phyloP scores from a whole-genome alignment of 2,113 vertebrate genomes.

The Oncorhynchus mykiss region DNA sequence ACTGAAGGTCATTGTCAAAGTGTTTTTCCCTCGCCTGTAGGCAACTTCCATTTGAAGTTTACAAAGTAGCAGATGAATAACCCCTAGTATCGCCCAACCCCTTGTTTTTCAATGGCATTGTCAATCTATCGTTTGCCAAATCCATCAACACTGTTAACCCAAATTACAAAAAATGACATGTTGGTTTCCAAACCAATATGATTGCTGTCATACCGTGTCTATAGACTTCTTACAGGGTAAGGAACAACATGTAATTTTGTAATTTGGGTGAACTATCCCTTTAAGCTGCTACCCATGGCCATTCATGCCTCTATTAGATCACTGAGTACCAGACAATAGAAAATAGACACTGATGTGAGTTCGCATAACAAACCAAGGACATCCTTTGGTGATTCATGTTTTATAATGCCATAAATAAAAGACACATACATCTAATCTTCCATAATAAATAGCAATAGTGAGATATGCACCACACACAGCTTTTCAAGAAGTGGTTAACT shows the following conservation, averaged over 20 bases:
- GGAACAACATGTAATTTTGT: too few relatives aligned
- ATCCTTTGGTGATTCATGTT: conserved; percentile 26
- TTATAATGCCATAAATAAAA: conserved; percentile 31
- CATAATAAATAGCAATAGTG: conserved; percentile 28
- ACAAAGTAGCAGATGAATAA: not conserved
- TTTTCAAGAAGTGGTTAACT: not conserved
- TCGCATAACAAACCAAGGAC: conserved; percentile 25
- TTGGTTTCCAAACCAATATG: too few relatives aligned
- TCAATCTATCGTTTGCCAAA: conserved; percentile 27
- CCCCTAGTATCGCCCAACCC: conserved; percentile 30
- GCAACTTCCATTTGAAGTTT: conserved; percentile 37
- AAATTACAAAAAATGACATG: too few relatives aligned
- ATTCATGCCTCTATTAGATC: conserved; percentile 27
- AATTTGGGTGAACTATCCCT: too few relatives aligned
- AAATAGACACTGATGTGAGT: conserved; percentile 31
- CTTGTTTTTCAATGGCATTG: not conserved
- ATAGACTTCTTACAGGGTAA: too few relatives aligned
- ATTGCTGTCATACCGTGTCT: too few relatives aligned
- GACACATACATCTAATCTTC: conserved; percentile 4
- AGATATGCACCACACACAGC: not conserved
- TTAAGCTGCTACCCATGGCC: conserved; percentile 30
- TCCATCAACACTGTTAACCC: conserved; percentile 16
- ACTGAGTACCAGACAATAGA: conserved; percentile 28
- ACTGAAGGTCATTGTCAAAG: not conserved
- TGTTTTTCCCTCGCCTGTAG: not conserved